Percentiles rank a stretch among this genome's conserved stretches.
Conservation (phyloP, 2,797 vertebrate genomes). For the Enteromius radiatus region DNA sequence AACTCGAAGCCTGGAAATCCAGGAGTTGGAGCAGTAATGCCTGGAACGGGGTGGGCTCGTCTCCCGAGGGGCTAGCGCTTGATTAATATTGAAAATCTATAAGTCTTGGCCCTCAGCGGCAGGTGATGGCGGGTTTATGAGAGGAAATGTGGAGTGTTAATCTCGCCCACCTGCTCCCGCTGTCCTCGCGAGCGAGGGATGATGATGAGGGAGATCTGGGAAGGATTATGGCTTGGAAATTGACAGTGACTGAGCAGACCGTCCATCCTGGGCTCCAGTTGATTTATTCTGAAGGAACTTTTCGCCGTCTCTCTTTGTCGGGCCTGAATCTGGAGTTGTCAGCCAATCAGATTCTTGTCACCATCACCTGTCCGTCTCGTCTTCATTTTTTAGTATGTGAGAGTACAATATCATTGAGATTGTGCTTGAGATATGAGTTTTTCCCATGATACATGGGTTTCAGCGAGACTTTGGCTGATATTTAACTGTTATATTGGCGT, state of each 20-base stretch:
- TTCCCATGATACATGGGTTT: neutral
- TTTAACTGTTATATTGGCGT: neutral
- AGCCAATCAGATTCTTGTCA: neutral
- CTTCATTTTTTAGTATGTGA: neutral
- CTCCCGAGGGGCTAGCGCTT: slow-evolving; percentile 26
- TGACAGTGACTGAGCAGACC: slow-evolving; percentile 28
- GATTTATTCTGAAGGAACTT: slow-evolving; percentile 28
- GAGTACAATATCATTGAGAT: neutral
- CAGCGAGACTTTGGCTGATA: neutral
- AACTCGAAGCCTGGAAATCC: slow-evolving; percentile 37
- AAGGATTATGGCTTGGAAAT: slow-evolving; percentile 41
- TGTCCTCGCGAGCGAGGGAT: neutral
- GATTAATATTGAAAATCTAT: slow-evolving; percentile 51
- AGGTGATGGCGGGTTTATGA: slow-evolving; percentile 48
- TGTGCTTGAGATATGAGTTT: neutral
- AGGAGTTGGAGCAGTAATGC: slow-evolving; percentile 5
- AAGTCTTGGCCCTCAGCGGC: slow-evolving; percentile 14
- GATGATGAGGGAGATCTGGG: slow-evolving; percentile 23
- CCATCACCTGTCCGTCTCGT: neutral
- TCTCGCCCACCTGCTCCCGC: slow-evolving; percentile 39
- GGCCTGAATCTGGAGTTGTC: neutral
- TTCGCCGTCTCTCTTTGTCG: neutral
- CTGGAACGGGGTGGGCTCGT: neutral
- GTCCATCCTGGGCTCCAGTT: slow-evolving; percentile 20
- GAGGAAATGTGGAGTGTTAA: slow-evolving; percentile 29